Base-by-base conservation (phyloP, 2,888 invertebrate genomes). In the Scrobipalpa atriplicella region DNA sequence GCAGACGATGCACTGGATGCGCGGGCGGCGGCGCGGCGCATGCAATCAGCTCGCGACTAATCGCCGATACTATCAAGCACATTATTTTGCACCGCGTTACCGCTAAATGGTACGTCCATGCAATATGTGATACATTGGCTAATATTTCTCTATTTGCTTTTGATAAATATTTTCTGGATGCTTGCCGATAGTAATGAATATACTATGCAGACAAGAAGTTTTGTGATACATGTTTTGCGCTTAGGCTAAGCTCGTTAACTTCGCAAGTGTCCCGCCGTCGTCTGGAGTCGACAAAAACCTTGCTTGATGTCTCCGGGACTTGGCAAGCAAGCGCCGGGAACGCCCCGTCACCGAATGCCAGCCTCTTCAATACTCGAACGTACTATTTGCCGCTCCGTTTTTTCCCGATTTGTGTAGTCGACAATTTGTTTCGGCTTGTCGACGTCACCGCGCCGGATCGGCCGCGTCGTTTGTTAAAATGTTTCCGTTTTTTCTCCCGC, bases 401-500 rank as follows among this genome's bases (percentile, higher is more conserved):
- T 66, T 69, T 65, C 41, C 47, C 66, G 58, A 66, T 62, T 65
- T 51, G 67, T 65, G 67, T 65, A 68, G 67, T 68, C 56, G 69
- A 58, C 71, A 67, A 72, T 71, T 72, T 72, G 71, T 69, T 66
- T 65, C 64, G 66, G 62, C 62, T 60, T 70, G 70, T 67, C 66
- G 69, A 39, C 69, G 63, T 63, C 68, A 61, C 61, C 66, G 60
- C 52, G 62, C 47, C 47, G 18, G 38, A 64, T 36, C 62, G 62
- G 52, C 41, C 52, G 64, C 18, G 66, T 68, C 68, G 63, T 68
- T 68, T 68, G 68, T 68, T 68, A 62, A 63, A 66, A 60, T 66
- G 65, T 60, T 63, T 38, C 65, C 66, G 39, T 64, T 64, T 64
- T 64, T 64, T 56, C 41, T 41, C 39, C 54, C 10, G 62, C 43